Evolutionary conservation across 2,888 invertebrate species (phyloP).

Genomic region (Helicoverpa assulta): DNA sequence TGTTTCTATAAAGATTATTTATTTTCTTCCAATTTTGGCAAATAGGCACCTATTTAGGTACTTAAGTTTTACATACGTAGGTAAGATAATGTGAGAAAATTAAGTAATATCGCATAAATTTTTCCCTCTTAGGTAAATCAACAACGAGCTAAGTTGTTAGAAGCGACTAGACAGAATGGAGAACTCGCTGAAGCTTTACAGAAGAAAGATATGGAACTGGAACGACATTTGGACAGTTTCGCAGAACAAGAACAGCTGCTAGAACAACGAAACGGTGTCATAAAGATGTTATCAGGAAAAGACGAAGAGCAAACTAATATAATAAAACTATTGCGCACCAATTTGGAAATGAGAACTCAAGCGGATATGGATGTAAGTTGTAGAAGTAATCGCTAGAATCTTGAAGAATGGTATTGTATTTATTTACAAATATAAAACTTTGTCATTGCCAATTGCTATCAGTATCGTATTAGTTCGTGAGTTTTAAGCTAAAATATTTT

Average conservation of each 20-base stretch:
- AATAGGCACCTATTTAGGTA: too few relatives aligned
- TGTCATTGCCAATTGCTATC: too few relatives aligned
- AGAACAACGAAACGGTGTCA: slow-evolving; percentile 73
- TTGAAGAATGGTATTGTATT: not conserved
- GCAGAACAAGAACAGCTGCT: slow-evolving; percentile 71
- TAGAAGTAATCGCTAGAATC: slow-evolving; percentile 4
- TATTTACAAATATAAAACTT: not conserved
- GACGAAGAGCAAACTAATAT: slow-evolving; percentile 81
- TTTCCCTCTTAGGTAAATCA: slow-evolving; percentile 70
- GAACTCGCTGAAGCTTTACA: slow-evolving; percentile 74
- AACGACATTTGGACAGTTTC: slow-evolving; percentile 66
- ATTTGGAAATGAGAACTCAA: slow-evolving; percentile 77
- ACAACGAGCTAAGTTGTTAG: slow-evolving; percentile 74
- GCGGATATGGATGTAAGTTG: slow-evolving; percentile 76
- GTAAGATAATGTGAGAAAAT: too few relatives aligned
- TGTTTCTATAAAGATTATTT: too few relatives aligned
- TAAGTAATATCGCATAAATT: not conserved
- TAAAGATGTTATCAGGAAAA: slow-evolving; percentile 78
- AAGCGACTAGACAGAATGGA: slow-evolving; percentile 72
- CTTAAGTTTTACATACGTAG: too few relatives aligned
- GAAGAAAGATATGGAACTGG: slow-evolving; percentile 74
- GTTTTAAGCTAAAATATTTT: too few relatives aligned
- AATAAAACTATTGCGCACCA: slow-evolving; percentile 77
- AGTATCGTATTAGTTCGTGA: too few relatives aligned
- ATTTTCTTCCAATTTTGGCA: too few relatives aligned